Evolutionary conservation across 2,888 invertebrate species (phyloP).

Genomic region (Argyresthia albistria): DNA sequence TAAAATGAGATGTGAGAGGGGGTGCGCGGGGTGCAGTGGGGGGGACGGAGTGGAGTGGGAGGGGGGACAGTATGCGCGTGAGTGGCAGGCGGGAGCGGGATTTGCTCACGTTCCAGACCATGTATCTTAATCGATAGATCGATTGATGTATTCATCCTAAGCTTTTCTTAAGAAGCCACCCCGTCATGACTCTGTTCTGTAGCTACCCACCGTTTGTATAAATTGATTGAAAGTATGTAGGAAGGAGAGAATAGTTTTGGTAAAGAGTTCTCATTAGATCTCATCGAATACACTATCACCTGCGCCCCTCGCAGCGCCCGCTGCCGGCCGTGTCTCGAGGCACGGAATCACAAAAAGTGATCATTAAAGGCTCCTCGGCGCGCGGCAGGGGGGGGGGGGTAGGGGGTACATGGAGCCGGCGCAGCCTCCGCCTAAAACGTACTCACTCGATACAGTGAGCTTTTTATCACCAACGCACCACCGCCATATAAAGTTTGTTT

Average conservation of each 20-base stretch:
- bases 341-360: conserved; percentile 54
- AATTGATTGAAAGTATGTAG: too few relatives aligned
- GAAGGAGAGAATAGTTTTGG: too few relatives aligned
- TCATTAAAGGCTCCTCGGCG: conserved; percentile 66
- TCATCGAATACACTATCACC: too few relatives aligned
- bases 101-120: background rate
- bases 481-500: conserved; percentile 42
- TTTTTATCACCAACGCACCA: conserved; percentile 46
- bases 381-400: conserved; percentile 21
- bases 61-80: conserved; percentile 9
- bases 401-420: conserved; percentile 26
- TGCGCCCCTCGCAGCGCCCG: conserved; percentile 17
- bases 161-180: too few relatives aligned
- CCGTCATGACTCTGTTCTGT: too few relatives aligned
- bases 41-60: conserved; percentile 11
- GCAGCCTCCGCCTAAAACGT: conserved; percentile 42
- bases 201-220: too few relatives aligned
- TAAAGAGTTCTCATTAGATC: too few relatives aligned
- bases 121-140: too few relatives aligned
- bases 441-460: conserved; percentile 28
- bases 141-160: too few relatives aligned
- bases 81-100: conserved; percentile 4
- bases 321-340: conserved; percentile 24
- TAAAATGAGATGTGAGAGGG: conserved; percentile 46
- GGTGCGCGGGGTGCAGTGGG: conserved; percentile 13